Evolutionary conservation across 2,113 vertebrate species (phyloP).

Genomic region (Zapus hudsonius): DNA sequence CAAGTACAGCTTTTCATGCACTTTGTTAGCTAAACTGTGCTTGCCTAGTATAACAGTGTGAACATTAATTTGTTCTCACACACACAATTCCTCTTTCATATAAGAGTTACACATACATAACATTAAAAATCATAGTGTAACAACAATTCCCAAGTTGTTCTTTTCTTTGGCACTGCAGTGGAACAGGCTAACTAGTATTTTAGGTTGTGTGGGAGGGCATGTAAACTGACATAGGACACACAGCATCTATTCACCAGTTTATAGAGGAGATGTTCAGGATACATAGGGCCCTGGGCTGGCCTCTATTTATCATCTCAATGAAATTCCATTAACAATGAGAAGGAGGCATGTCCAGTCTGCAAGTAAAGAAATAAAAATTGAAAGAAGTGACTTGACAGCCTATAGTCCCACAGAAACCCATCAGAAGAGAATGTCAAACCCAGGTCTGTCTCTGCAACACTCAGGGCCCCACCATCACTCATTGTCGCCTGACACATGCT

Average conservation of each 20-base stretch:
- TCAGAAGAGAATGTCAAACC: neutral
- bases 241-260: neutral
- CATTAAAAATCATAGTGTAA: slow-evolving; percentile 10
- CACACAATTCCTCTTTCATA: neutral
- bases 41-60: neutral
- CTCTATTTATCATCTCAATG: neutral
- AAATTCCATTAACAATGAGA: neutral
- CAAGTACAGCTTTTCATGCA: neutral
- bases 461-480: neutral
- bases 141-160: neutral
- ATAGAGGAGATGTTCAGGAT: neutral
- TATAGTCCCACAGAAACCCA: neutral
- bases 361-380: neutral
- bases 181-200: slow-evolving; percentile 43
- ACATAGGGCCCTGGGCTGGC: no score
- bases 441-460: neutral
- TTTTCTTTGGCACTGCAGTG: slow-evolving; percentile 36
- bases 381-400: neutral
- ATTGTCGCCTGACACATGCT: neutral
- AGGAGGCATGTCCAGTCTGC: neutral
- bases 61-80: neutral
- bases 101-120: neutral
- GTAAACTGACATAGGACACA: neutral
- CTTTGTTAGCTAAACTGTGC: neutral
- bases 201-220: neutral